Conservation (phyloP, 2,888 invertebrate species). For the Lithophane socia region DNA sequence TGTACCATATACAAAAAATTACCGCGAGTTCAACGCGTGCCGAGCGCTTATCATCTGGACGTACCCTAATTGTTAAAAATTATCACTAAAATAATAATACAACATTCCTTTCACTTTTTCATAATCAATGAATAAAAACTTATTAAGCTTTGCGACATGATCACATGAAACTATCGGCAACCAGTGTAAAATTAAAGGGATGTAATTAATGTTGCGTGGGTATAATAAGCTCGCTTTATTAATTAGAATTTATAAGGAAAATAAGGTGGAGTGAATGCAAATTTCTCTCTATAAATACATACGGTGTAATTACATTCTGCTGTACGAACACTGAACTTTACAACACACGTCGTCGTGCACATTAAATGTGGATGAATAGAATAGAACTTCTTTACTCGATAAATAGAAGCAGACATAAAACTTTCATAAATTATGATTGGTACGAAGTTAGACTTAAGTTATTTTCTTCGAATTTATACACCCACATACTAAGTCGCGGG, state of each 20-base stretch:
- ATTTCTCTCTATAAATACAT: slow-evolving; percentile 17
- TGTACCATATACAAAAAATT: too few relatives aligned
- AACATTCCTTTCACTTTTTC: neutral
- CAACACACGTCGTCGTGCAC: neutral
- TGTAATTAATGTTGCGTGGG: slow-evolving; percentile 26
- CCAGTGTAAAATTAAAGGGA: slow-evolving; percentile 6
- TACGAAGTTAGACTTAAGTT: neutral
- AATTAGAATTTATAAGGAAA: slow-evolving; percentile 34
- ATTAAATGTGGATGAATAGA: neutral
- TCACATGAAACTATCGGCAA: neutral
- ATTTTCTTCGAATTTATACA: neutral
- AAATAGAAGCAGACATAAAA: neutral
- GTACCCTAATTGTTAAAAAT: neutral
- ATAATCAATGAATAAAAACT: neutral
- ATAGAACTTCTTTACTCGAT: neutral
- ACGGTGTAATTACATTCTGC: slow-evolving; percentile 7
- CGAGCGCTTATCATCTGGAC: too few relatives aligned
- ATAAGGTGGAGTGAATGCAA: slow-evolving; percentile 22
- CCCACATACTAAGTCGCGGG: too few relatives aligned
- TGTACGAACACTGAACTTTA: slow-evolving; percentile 14
- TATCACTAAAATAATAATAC: neutral
- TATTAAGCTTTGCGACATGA: neutral
- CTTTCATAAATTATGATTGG: neutral
- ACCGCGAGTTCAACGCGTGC: too few relatives aligned
- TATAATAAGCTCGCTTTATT: slow-evolving; percentile 13